A percentile compares a stretch with the other conserved stretches of the same genome.
Conservation (phyloP, 1,140 invertebrate genomes). For the Drosophila tristis region DNA sequence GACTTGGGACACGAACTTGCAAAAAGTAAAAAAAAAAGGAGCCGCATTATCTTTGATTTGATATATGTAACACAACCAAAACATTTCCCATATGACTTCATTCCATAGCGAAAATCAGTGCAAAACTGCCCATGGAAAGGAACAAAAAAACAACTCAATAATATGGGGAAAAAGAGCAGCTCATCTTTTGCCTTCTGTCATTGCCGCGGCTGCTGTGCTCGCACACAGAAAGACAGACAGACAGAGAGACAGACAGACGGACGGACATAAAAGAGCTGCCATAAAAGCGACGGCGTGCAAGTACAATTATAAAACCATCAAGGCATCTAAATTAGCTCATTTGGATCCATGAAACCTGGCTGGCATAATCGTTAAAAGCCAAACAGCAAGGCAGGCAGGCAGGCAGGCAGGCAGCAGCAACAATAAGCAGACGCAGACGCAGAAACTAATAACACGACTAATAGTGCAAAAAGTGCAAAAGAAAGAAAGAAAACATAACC, state of each 20-base stretch:
- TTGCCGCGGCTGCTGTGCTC: conserved; percentile 5
- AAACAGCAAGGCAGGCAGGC: neutral
- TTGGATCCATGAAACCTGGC: conserved; percentile 67
- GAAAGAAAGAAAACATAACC: conserved; percentile 12
- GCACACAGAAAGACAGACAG: neutral
- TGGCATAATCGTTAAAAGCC: conserved; percentile 69
- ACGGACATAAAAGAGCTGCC: conserved; percentile 16
- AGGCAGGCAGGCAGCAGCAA: neutral
- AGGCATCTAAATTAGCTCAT: conserved; percentile 74
- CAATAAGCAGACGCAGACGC: conserved; percentile 14
- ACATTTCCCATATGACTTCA: too few species aligned
- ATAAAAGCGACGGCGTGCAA: conserved; percentile 50
- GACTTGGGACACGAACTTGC: conserved; percentile 45
- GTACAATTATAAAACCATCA: conserved; percentile 77
- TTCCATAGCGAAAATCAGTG: conserved; percentile 11
- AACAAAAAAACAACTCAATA: conserved; percentile 16
- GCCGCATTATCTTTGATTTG: neutral
- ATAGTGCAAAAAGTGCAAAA: conserved; percentile 36
- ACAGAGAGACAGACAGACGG: neutral
- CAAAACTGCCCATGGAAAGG: neutral
- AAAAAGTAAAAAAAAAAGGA: neutral
- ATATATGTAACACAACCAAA: too few species aligned
- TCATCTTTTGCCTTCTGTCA: conserved; percentile 1
- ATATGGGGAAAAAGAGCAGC: conserved; percentile 15
- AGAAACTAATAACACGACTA: conserved; percentile 43